phyloP scores from a whole-genome alignment of 2,113 vertebrate species.

The Aix galericulata region DNA sequence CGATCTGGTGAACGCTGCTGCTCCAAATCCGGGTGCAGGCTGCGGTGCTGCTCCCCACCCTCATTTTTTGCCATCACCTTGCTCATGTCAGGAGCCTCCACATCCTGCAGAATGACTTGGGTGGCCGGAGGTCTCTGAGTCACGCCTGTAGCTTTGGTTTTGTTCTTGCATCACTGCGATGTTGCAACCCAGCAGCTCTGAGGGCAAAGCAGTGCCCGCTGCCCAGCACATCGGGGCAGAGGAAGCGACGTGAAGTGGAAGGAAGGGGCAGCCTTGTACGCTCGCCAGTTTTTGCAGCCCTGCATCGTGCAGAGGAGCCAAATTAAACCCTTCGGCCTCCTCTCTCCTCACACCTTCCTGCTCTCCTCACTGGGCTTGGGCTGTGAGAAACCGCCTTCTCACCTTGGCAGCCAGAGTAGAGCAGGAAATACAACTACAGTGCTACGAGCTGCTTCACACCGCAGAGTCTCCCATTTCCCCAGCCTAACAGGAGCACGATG shows the following conservation, averaged over 20 bases:
- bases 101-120: background rate
- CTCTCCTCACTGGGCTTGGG: background rate
- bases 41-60: background rate
- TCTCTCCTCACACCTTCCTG: background rate
- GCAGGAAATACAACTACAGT: background rate
- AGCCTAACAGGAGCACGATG: background rate
- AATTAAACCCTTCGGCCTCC: background rate
- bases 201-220: background rate
- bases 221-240: background rate
- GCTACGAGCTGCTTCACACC: background rate
- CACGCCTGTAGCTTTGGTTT: background rate
- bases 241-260: background rate
- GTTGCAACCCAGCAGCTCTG: background rate
- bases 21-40: background rate
- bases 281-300: background rate
- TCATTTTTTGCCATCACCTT: background rate
- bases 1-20: background rate
- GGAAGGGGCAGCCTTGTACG: background rate
- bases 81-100: background rate
- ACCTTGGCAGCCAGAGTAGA: background rate
- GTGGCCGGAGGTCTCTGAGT: rapidly evolving
- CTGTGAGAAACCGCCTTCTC: background rate
- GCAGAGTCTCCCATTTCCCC: background rate
- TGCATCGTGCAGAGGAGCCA: background rate
- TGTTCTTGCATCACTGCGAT: background rate